Base-by-base conservation (phyloP, 2,113 vertebrate genomes). In the Hiodon tergisus region DNA sequence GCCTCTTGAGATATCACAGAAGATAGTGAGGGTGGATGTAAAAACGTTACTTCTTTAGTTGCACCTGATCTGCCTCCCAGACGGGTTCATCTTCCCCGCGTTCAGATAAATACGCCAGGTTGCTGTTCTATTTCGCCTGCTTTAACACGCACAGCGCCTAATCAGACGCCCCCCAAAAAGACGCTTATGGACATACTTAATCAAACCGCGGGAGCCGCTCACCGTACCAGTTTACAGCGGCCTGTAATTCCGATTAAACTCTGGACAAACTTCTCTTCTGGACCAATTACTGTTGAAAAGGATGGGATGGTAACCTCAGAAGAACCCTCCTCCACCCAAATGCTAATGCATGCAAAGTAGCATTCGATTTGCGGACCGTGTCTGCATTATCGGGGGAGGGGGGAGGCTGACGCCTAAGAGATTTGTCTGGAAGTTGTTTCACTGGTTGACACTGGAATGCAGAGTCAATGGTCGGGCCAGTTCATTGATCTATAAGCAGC, bases 241-340 rank as follows among this genome's bases (percentile, higher is more conserved):
- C 79, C 83, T 87, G 89, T 83, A 81, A 84, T 85, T 85, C 83
- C 82, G 88, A 85, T 90, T 87, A 86, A 83, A 84, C 75, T 76
- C 77, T 83, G 82, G 81, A 86, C 85, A 86, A 86, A 88, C 81
- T 81, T 10, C 77, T 86, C 87, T 86, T 82, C 81, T 79, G 83
- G 86, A 85, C 80, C 88, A 87, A 84, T 90, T 87, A 85, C 79
- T 78, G 71, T 76, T 71, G 73, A 76, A 61, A 57, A 54, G 81
- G 84, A 86, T 85, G 82, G 84, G 83, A 82, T 69, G 66, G n/a
- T 74, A 83, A 85, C 81, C 81, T 85, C 82, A 86, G 75, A 85
- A 79, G 62, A 78, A 79, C 73, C 76, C 79, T 69, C 74, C 60
- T 62, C 51, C 2, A 7, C 75, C 69, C 82, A 86, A 78, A 79